These are phyloP conservation scores for Thumatha senex DNA, from an alignment of 2,888 invertebrate species.

Conservation along the genomic window DNA sequence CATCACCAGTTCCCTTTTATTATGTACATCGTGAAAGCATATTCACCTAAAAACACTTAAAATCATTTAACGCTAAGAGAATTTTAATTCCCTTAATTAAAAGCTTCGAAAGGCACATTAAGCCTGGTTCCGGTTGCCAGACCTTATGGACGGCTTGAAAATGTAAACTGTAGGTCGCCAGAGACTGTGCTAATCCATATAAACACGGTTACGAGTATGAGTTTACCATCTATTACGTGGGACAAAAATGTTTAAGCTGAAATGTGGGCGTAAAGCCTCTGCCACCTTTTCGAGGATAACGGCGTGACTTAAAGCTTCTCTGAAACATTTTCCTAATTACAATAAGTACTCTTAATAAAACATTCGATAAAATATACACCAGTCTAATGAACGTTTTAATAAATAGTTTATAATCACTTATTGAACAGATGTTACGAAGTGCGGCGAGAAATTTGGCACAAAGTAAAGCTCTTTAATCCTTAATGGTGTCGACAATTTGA, in stretches of 20 bases:
- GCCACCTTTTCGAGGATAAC: too few relatives aligned
- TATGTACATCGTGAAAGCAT: background rate
- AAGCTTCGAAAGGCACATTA: too few relatives aligned
- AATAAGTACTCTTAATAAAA: background rate
- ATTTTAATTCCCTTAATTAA: too few relatives aligned
- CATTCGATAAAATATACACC: too few relatives aligned
- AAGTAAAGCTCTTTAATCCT: constrained; percentile 22
- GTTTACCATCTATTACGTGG: too few relatives aligned
- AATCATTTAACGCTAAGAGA: background rate
- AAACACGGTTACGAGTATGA: too few relatives aligned
- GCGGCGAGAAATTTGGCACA: constrained; percentile 33
- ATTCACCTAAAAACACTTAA: background rate
- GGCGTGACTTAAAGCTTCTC: background rate
- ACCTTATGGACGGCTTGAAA: too few relatives aligned
- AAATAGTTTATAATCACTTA: constrained; percentile 37
- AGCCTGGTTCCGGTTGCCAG: too few relatives aligned
- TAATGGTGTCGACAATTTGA: constrained; percentile 16
- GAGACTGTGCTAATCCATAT: background rate
- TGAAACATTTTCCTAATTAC: background rate
- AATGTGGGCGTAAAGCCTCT: too few relatives aligned
- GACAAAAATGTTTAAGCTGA: too few relatives aligned
- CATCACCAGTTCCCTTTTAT: too few relatives aligned
- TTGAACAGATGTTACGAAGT: constrained; percentile 30
- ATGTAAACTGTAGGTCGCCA: too few relatives aligned
- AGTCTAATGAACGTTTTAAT: constrained; percentile 6